Evolutionary conservation across 2,797 vertebrate genomes (phyloP).

Genomic region (Chrysolophus pictus): DNA sequence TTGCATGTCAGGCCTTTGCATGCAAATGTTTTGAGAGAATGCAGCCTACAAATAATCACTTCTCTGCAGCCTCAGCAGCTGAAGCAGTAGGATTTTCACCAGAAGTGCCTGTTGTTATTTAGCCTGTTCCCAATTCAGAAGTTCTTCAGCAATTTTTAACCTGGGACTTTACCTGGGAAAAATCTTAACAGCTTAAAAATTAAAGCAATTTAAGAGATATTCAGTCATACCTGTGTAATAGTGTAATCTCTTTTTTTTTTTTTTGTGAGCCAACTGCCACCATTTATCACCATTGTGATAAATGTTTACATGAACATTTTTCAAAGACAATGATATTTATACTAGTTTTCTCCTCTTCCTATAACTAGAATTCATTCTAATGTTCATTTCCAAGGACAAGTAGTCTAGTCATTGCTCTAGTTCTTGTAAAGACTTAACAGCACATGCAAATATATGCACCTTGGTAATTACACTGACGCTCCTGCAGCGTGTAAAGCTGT

Average conservation of each 20-base stretch:
- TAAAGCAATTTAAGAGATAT: neutral
- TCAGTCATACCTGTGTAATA: neutral
- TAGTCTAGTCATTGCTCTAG: neutral
- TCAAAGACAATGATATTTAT: neutral
- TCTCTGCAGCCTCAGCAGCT: neutral
- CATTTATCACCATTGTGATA: neutral
- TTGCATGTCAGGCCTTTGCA: neutral
- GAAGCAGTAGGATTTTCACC: neutral
- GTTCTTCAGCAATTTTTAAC: neutral
- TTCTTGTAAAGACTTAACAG: neutral
- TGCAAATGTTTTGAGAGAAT: neutral
- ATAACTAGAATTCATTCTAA: neutral
- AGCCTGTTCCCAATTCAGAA: neutral
- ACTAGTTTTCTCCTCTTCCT: neutral
- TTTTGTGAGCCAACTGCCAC: neutral
- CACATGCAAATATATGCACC: neutral
- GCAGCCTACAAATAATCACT: neutral
- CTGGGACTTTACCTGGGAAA: neutral
- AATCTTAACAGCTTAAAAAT: conserved; percentile 6
- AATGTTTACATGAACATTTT: neutral
- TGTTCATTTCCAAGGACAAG: neutral
- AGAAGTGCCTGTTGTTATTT: neutral
- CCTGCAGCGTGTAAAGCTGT: neutral
- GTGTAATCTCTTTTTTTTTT: neutral
- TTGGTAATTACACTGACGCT: neutral